Evolutionary conservation across 2,113 vertebrate species (phyloP).

Genomic region (Polyodon spathula): DNA sequence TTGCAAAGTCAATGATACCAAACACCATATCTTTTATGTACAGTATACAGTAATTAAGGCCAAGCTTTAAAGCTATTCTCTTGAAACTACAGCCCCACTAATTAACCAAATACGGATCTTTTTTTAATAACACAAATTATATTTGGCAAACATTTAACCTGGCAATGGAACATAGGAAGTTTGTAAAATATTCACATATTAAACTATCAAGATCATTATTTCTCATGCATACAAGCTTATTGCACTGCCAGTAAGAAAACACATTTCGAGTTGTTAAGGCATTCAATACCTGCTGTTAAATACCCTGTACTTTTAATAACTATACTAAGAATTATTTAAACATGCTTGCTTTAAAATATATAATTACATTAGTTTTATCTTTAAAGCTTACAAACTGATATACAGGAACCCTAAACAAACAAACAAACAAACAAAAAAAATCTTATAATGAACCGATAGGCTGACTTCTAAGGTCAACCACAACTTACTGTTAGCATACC

Average conservation of each 20-base stretch:
- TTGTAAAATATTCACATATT: background rate
- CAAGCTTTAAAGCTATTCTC: background rate
- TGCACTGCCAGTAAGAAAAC: background rate
- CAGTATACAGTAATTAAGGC: conserved; percentile 2
- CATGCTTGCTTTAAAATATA: no score
- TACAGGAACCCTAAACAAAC: no score
- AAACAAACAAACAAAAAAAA: no score
- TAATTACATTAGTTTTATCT: no score
- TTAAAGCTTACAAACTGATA: no score
- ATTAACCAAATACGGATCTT: background rate
- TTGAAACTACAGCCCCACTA: conserved; percentile 3
- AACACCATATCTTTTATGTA: background rate
- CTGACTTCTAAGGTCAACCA: no score
- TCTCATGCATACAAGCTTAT: background rate
- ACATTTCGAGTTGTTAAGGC: no score
- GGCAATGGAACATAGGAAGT: background rate
- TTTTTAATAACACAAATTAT: conserved; percentile 5
- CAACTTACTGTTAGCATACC: no score
- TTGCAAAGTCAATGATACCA: conserved; percentile 5
- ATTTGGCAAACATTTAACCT: background rate
- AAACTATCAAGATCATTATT: background rate
- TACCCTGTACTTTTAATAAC: no score
- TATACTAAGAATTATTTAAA: no score
- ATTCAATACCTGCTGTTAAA: no score
- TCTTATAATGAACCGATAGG: no score